A percentile compares a stretch with the other conserved stretches of the same genome.
Conservation (phyloP, 2,888 invertebrate genomes). For the Anticlea derivata region DNA sequence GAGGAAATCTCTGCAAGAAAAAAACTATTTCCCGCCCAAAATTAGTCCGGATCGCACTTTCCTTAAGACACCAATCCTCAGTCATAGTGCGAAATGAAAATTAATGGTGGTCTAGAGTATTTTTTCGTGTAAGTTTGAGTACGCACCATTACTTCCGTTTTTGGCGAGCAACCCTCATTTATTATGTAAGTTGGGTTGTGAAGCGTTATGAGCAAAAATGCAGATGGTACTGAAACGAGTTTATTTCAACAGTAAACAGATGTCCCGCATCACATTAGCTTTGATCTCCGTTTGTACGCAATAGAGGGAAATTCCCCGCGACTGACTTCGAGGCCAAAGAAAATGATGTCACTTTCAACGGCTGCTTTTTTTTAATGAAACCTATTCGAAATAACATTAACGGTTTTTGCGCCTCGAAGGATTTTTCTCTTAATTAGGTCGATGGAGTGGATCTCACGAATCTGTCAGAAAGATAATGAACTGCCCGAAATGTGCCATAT, state of each 20-base stretch:
- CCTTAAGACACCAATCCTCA: constrained; percentile 73
- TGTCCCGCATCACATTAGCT: constrained; percentile 34
- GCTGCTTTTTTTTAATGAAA: constrained; percentile 24
- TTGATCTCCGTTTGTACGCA: constrained; percentile 36
- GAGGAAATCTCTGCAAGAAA: constrained; percentile 35
- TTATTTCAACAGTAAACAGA: constrained; percentile 28
- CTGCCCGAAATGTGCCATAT: constrained; percentile 59
- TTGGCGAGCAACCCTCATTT: constrained; percentile 77
- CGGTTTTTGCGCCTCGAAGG: constrained; percentile 37
- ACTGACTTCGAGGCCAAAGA: constrained; percentile 20
- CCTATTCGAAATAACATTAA: constrained; percentile 36
- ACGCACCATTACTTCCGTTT: constrained; percentile 80
- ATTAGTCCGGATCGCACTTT: constrained; percentile 52
- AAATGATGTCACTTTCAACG: constrained; percentile 16
- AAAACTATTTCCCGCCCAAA: constrained; percentile 42
- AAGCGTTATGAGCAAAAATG: constrained; percentile 61
- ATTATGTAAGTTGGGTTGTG: constrained; percentile 72
- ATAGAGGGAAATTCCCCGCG: constrained; percentile 13
- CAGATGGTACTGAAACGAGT: constrained; percentile 53
- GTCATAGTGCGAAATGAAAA: constrained; percentile 79
- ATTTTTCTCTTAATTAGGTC: constrained; percentile 74
- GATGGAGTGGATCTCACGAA: constrained; percentile 67
- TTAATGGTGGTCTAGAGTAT: constrained; percentile 79
- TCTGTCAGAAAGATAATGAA: constrained; percentile 74
- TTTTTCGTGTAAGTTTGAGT: constrained; percentile 82